Conservation (phyloP, 2,888 invertebrate species). For the Apodemia mormo region DNA sequence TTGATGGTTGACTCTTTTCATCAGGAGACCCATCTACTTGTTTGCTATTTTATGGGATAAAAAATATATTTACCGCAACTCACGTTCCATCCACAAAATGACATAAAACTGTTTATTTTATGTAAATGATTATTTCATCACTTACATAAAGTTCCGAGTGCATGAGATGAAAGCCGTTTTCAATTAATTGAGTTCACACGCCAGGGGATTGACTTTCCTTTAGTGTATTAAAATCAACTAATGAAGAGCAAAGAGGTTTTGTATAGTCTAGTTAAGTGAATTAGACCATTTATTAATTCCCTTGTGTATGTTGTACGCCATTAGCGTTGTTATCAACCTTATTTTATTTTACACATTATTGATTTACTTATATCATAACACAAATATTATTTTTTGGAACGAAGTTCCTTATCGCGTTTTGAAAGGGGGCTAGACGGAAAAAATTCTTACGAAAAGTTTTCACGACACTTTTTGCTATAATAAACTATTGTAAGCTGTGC, state of each 20-base stretch:
- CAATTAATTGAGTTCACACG: not conserved
- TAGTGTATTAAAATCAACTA: slow-evolving; percentile 2
- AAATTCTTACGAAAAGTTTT: no score
- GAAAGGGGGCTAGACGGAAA: no score
- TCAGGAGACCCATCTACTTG: no score
- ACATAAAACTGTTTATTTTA: not conserved
- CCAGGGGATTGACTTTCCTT: slow-evolving; percentile 1
- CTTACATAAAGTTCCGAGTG: not conserved
- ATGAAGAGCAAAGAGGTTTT: not conserved
- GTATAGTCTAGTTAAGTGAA: not conserved
- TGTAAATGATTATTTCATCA: not conserved
- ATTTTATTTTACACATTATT: not conserved
- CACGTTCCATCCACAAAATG: not conserved
- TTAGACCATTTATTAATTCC: not conserved
- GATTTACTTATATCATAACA: no score
- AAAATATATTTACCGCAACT: no score
- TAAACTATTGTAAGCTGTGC: no score
- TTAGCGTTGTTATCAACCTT: not conserved
- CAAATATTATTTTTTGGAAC: no score
- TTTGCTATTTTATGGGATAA: no score
- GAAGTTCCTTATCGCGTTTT: no score
- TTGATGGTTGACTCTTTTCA: no score
- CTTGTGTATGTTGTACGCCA: not conserved
- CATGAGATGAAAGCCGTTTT: not conserved
- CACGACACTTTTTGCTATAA: no score